These are phyloP conservation scores for Bettongia penicillata DNA, from an alignment of 2,113 vertebrate genomes.

Conservation along the genomic window DNA sequence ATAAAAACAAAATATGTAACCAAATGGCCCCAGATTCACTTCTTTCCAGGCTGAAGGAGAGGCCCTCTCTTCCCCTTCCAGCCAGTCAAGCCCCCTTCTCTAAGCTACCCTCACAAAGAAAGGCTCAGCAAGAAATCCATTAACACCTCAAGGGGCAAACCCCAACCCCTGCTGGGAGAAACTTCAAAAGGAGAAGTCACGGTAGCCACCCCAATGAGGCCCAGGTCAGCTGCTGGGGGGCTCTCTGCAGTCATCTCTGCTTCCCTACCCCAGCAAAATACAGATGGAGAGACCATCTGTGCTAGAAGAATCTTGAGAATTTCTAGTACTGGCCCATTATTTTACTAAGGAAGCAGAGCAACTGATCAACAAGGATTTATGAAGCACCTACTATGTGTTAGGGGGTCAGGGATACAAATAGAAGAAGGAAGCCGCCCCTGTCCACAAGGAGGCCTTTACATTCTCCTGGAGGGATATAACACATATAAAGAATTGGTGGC, in stretches of 20 bases:
- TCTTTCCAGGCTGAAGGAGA: neutral
- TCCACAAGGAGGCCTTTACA: neutral
- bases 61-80: neutral
- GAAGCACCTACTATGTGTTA: neutral
- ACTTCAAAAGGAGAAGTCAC: slow-evolving; percentile 73
- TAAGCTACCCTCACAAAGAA: slow-evolving; percentile 56
- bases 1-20: neutral
- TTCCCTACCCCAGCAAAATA: neutral
- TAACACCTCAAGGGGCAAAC: slow-evolving; percentile 71
- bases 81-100: slow-evolving; percentile 32
- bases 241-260: neutral
- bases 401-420: neutral
- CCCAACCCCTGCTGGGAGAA: slow-evolving; percentile 36
- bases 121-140: slow-evolving; percentile 55
- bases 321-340: neutral
- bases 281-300: neutral
- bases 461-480: neutral
- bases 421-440: neutral
- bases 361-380: neutral
- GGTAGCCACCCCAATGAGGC: neutral
- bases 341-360: neutral
- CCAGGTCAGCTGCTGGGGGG: neutral
- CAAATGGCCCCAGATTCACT: neutral
- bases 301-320: neutral
- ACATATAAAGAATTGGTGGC: neutral